Percentiles rank a stretch among this genome's conserved stretches.
These are phyloP conservation scores for Macrotrachela quadricornifera DNA, from an alignment of 1,140 invertebrate species.

Conservation along the genomic window DNA sequence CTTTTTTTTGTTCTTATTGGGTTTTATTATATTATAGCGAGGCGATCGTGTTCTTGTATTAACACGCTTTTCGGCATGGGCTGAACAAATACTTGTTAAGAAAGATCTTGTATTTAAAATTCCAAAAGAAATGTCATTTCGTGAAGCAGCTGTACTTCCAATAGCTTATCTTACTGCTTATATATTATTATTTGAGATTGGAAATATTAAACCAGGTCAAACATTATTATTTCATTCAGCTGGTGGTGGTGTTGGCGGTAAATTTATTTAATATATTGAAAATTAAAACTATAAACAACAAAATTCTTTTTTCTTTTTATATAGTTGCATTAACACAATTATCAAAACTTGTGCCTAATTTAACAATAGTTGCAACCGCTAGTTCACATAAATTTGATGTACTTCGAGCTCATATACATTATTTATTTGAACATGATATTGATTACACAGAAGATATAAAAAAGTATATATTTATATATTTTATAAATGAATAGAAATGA, in stretches of 20 bases:
- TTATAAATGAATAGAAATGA: neutral
- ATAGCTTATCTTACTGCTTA: conserved; percentile 67
- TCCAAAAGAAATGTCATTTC: conserved; percentile 48
- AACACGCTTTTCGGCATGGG: conserved; percentile 60
- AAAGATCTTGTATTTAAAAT: conserved; percentile 54
- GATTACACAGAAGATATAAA: conserved; percentile 61
- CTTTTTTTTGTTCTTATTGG: too few species aligned
- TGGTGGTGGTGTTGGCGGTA: conserved; percentile 65
- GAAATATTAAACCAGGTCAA: conserved; percentile 49
- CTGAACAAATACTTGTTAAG: conserved; percentile 54
- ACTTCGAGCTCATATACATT: conserved; percentile 36
- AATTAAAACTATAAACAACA: neutral
- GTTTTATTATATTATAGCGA: too few species aligned
- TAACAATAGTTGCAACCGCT: neutral
- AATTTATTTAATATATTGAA: neutral
- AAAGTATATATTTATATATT: conserved; percentile 43
- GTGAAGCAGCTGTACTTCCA: conserved; percentile 56
- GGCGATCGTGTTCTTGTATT: conserved; percentile 62
- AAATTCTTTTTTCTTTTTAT: too few species aligned
- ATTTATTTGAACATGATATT: conserved; percentile 46
- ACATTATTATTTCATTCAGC: conserved; percentile 62
- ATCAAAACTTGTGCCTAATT: neutral
- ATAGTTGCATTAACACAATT: neutral
- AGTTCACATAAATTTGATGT: neutral
- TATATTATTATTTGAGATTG: conserved; percentile 60